Evolutionary conservation across 2,888 invertebrate genomes (phyloP).

Genomic region (Platycnemis pennipes): DNA sequence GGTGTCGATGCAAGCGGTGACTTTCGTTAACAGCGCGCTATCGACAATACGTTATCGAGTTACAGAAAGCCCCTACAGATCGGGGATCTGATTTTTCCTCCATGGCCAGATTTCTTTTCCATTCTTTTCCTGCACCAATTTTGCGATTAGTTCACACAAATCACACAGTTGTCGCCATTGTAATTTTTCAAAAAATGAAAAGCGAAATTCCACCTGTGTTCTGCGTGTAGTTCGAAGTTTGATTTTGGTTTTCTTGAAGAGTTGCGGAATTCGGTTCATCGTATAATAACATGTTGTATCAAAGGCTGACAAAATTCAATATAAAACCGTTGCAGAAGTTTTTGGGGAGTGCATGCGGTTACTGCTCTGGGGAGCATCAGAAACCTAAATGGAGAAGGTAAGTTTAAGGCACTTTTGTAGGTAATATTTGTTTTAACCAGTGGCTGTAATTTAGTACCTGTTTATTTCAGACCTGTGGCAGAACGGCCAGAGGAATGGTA

Average conservation of each 20-base stretch:
- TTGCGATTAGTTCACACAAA: no score
- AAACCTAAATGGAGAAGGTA: slow-evolving; percentile 14
- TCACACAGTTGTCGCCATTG: no score
- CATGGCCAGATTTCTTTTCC: no score
- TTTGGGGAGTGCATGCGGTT: not conserved
- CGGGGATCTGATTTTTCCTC: no score
- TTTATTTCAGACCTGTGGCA: slow-evolving; percentile 80
- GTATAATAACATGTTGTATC: not conserved
- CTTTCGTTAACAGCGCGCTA: no score
- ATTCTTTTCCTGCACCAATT: no score
- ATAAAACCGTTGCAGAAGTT: not conserved
- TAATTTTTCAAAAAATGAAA: not conserved
- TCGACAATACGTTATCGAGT: no score
- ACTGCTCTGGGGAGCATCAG: not conserved
- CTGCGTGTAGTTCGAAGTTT: not conserved
- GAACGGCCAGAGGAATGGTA: slow-evolving; percentile 82
- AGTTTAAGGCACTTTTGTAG: not conserved
- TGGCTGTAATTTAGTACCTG: not conserved
- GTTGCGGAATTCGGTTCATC: not conserved
- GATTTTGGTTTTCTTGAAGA: not conserved
- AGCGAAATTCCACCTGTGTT: not conserved
- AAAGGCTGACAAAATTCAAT: not conserved
- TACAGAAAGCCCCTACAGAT: no score
- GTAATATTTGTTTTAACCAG: not conserved
- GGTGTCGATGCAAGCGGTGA: no score